Base-by-base conservation (phyloP, 2,797 vertebrate genomes). In the Oryzias sinensis region DNA sequence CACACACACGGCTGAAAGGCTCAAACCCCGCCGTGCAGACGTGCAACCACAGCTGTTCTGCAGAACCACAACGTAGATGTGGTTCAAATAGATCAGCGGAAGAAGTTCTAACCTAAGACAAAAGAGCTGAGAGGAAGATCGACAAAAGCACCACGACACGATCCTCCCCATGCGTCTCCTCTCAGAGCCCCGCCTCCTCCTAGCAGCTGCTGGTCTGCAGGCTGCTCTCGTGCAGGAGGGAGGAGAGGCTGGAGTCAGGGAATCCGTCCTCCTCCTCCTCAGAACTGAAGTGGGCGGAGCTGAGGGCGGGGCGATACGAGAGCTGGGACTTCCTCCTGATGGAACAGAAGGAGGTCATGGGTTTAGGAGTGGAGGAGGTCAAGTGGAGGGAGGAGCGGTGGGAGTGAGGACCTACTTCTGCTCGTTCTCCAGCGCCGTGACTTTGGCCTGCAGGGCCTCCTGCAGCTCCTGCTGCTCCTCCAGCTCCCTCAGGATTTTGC, bases 401-500 rank as follows among this genome's bases (percentile, higher is more conserved):
- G 7, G 8, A 37, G 5, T 24, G 24, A 52, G 51, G 20, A 43
- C 84, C 14, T 74, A 97, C 96, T 94, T 94, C 0, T 93, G 77
- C 47, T 98, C 95, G 1, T 90, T 91, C 76, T 97, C 96, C 81
- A 97, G 73, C 0, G 91, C 20, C 8, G 90, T 88, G 72, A 95
- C 68, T 54, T 95, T 94, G 65, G 90, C 87, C 63, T 94, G 94
- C 47, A 95, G 90, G 5, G 90, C 92, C 50, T 96, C 95, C 3
- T 94, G 94, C 43, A 91, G 86, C 72, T 98, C 96, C 14, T 94
- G 93, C 73, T 97, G 94, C 70, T 98, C 97, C 83, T 98, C 95
- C 82, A 97, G 63, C 43, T 98, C 97, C 14, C 96, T 73, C 57
- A 96, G 89, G 0, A 92, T 83, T 82, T 98, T 98, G 69, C 95